These are phyloP conservation scores for Sander lucioperca DNA, from an alignment of 2,113 vertebrate species.

Conservation along the genomic window DNA sequence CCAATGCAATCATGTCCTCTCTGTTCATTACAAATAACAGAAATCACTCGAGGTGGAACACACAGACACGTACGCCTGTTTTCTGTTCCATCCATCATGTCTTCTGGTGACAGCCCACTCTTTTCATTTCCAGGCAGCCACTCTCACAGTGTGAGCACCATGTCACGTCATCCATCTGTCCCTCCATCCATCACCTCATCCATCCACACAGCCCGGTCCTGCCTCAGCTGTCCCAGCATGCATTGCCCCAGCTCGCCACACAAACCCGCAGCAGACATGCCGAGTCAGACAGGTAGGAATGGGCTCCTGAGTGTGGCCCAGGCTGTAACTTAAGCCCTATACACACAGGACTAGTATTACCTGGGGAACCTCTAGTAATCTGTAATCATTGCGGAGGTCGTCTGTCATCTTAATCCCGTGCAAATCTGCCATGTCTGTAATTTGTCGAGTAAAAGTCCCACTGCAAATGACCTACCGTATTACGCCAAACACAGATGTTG, in stretches of 20 bases:
- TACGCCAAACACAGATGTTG: no score
- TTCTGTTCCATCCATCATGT: neutral
- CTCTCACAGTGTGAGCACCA: conserved; percentile 56
- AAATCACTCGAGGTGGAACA: neutral
- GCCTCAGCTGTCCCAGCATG: conserved; percentile 79
- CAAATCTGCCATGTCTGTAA: no score
- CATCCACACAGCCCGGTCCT: conserved; percentile 71
- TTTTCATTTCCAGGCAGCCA: conserved; percentile 75
- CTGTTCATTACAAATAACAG: neutral
- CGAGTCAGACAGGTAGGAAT: conserved; percentile 73
- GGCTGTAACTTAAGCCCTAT: neutral
- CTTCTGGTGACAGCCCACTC: neutral
- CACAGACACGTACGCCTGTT: neutral
- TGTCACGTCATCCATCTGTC: conserved; percentile 73
- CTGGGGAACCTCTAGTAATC: no score
- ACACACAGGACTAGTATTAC: no score
- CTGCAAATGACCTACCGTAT: no score
- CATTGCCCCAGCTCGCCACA: conserved; percentile 76
- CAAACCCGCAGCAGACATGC: conserved; percentile 62
- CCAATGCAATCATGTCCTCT: neutral
- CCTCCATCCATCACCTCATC: conserved; percentile 78
- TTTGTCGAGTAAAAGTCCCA: no score
- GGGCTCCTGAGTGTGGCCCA: neutral
- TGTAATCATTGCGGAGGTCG: no score
- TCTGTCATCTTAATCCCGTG: no score